Evolutionary conservation across 2,888 invertebrate genomes (phyloP).

Genomic region (Melinaea menophilus): DNA sequence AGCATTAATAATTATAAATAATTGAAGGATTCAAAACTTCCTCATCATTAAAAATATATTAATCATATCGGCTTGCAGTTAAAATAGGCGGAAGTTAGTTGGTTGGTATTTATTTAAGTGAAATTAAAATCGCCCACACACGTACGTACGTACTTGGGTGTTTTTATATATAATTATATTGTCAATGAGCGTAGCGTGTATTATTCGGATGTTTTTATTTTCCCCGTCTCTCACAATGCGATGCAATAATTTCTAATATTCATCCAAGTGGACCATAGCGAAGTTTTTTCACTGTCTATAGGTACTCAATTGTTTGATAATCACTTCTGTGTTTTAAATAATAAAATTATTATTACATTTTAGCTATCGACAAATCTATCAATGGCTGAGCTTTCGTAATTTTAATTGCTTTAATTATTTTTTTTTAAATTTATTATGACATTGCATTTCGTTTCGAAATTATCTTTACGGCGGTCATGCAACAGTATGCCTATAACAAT

Average conservation of each 20-base stretch:
- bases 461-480: slow-evolving; percentile 1
- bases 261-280: slow-evolving; percentile 33
- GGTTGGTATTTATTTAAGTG: no score
- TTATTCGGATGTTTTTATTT: slow-evolving; percentile 37
- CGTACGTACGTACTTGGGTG: neutral
- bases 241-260: slow-evolving; percentile 43
- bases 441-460: neutral
- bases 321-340: neutral
- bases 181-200: slow-evolving; percentile 9
- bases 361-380: neutral
- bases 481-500: slow-evolving; percentile 10
- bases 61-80: no score
- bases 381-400: neutral
- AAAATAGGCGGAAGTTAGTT: no score
- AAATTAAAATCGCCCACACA: no score
- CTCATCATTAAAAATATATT: no score
- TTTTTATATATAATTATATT: slow-evolving; percentile 9
- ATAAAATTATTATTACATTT: neutral
- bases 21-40: no score
- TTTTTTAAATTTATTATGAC: slow-evolving; percentile 1
- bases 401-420: neutral
- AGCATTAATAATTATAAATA: no score
- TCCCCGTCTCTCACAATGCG: slow-evolving; percentile 66
- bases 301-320: neutral
- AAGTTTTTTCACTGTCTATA: slow-evolving; percentile 33